Evolutionary conservation across 2,888 invertebrate species (phyloP).

Genomic region (Aethes cnicana): DNA sequence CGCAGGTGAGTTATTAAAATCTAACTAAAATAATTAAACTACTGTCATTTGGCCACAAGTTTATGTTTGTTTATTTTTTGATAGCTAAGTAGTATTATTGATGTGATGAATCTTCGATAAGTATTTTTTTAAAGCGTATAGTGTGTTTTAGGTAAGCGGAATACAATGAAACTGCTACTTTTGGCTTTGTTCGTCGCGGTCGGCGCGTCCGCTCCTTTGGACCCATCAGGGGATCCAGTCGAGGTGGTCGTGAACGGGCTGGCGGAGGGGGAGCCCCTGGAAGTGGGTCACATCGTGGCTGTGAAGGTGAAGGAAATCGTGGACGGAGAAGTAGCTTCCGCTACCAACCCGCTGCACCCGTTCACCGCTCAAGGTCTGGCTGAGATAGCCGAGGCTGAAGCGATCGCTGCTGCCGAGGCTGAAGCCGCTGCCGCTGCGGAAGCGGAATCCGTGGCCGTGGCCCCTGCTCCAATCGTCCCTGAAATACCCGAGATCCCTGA

Average conservation of each 20-base stretch:
- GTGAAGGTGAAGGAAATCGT: constrained; percentile 54
- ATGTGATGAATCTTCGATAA: too few relatives aligned
- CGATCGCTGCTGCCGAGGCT: constrained; percentile 28
- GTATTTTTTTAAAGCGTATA: not conserved
- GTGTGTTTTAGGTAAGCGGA: constrained; percentile 42
- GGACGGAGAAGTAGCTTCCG: constrained; percentile 45
- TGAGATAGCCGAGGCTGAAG: constrained; percentile 38
- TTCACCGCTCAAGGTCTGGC: constrained; percentile 56
- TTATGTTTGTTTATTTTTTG: too few relatives aligned
- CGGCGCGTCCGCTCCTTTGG: constrained; percentile 46
- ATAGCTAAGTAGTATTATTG: too few relatives aligned
- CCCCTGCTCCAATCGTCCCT: constrained; percentile 30
- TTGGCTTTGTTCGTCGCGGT: constrained; percentile 57
- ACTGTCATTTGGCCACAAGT: too few relatives aligned
- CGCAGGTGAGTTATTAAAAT: constrained; percentile 42
- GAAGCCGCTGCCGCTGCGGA: constrained; percentile 30
- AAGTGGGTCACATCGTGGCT: constrained; percentile 51
- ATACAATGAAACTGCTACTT: constrained; percentile 58
- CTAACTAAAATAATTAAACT: not conserved
- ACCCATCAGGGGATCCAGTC: constrained; percentile 47
- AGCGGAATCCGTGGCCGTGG: constrained; percentile 30
- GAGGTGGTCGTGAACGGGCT: constrained; percentile 61
- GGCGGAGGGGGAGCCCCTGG: constrained; percentile 54
- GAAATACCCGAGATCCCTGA: constrained; percentile 19
- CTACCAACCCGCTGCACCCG: constrained; percentile 53